Percentiles rank a stretch among this genome's conserved stretches.
Evolutionary conservation across 2,797 vertebrate genomes (phyloP).

Genomic region (Paratrypauchen microcephalus): DNA sequence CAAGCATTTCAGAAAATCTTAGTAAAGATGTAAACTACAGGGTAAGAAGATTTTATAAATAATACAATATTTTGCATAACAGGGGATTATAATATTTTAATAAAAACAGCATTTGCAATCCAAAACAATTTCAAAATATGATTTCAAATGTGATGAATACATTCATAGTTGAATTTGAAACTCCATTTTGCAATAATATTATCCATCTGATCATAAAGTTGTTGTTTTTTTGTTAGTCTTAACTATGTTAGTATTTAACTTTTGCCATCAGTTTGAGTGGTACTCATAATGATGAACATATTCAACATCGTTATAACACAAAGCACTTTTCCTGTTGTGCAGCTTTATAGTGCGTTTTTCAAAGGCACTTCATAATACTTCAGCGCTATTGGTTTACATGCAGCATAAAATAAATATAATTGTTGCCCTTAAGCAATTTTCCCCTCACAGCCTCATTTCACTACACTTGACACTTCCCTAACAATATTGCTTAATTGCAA

Average conservation of each 20-base stretch:
- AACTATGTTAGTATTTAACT: too few species aligned
- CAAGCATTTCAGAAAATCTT: background rate
- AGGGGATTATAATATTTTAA: background rate
- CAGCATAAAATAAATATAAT: constrained; percentile 45
- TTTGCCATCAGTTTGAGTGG: background rate
- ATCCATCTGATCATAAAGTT: background rate
- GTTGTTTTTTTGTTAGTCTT: background rate
- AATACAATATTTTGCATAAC: background rate
- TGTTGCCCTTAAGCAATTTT: constrained; percentile 47
- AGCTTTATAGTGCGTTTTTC: constrained; percentile 12
- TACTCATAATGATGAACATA: background rate
- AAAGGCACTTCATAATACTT: constrained; percentile 29
- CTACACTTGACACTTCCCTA: constrained; percentile 53
- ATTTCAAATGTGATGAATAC: background rate
- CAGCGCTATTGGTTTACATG: constrained; percentile 52
- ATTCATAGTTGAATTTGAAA: too few species aligned
- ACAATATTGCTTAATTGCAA: constrained; percentile 69
- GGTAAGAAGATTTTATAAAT: background rate
- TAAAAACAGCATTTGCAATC: background rate
- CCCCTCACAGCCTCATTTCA: constrained; percentile 24
- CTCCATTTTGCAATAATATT: too few species aligned
- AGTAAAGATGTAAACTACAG: background rate
- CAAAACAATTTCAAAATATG: background rate
- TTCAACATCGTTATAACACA: background rate
- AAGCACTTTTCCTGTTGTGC: background rate